These are phyloP conservation scores for Pandemis cinnamomeana DNA, from an alignment of 2,888 invertebrate species.

Conservation along the genomic window DNA sequence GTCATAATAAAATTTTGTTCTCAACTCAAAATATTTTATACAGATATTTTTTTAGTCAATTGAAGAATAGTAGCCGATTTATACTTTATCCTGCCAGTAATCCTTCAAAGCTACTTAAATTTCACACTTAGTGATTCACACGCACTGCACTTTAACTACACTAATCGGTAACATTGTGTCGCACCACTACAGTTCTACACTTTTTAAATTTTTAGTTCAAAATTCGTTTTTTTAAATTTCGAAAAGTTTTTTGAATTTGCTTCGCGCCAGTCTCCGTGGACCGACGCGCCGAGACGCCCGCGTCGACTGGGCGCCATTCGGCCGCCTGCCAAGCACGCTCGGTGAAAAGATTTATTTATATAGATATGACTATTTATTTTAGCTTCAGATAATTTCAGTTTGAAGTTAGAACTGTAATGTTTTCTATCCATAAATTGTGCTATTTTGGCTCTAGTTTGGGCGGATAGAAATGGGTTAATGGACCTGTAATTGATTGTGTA, in stretches of 20 bases:
- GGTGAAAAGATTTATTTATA: conserved; percentile 78
- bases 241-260: conserved; percentile 51
- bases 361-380: conserved; percentile 65
- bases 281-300: conserved; percentile 71
- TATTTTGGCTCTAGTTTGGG: conserved; percentile 23
- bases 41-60: background rate
- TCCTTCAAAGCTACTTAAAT: background rate
- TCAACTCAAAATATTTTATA: background rate
- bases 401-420: conserved; percentile 34
- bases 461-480: conserved; percentile 1
- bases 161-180: conserved; percentile 38
- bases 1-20: background rate
- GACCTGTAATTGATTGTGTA: background rate
- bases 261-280: conserved; percentile 56
- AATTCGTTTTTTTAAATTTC: conserved; percentile 54
- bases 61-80: background rate
- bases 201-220: conserved; percentile 47
- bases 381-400: conserved; percentile 38
- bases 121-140: conserved; percentile 49
- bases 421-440: conserved; percentile 26
- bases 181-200: conserved; percentile 42
- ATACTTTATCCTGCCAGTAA: conserved; percentile 11
- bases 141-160: conserved; percentile 49
- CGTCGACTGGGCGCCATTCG: conserved; percentile 76
- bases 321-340: conserved; percentile 78